Evolutionary conservation across 2,113 vertebrate genomes (phyloP), one percentile per base, ranked within the genome.

Genomic region (Melanotaenia duboulayi): DNA sequence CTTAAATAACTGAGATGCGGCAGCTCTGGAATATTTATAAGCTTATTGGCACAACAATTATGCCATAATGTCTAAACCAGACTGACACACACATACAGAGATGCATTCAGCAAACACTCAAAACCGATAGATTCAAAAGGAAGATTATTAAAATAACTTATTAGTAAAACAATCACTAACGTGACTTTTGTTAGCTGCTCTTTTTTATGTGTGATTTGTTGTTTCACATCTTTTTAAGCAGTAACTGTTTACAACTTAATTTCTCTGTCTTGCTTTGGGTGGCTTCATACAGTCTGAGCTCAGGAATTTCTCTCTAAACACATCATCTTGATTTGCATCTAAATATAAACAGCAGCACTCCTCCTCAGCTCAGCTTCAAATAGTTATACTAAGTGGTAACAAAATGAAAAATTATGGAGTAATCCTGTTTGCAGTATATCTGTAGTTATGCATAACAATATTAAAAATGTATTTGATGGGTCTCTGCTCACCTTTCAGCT

Each of bases 401-500:
- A 44, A 20, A 62, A 22, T 35, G 8, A 11, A 20, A 56, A 14
- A 61, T 20, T 12, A 74, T 23, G 40, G 66, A 11, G 23, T 22
- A 55, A 55, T 1, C 23, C 50, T 48, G 10, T 13, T 37, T 49
- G 51, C 39, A 12, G 57, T 46, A 40, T 52, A 24, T 57, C 35
- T 73, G 28, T 28, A 64, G 39, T 16, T 13, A 68, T 6, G 46
- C 22, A 25, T 2, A 19, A 20, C 39, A 5, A 22, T 20, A 44
- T 11, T n/a, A 42, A 13, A 52, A 23, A 9, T 3, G 6, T n/a
- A 62, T 42, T 46, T 48, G 40, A 71, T 23, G 13, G 13, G 10
- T 71, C 46, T 90, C 48, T 58, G 78, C 94, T 94, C 91, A 95
- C 94, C 94, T 94, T 83, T 82, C 86, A 78, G 90, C 86, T 61